Evolutionary conservation across 92 coral and sea anemone genomes (phyloP).

Genomic region (Zoanthus solanderi): DNA sequence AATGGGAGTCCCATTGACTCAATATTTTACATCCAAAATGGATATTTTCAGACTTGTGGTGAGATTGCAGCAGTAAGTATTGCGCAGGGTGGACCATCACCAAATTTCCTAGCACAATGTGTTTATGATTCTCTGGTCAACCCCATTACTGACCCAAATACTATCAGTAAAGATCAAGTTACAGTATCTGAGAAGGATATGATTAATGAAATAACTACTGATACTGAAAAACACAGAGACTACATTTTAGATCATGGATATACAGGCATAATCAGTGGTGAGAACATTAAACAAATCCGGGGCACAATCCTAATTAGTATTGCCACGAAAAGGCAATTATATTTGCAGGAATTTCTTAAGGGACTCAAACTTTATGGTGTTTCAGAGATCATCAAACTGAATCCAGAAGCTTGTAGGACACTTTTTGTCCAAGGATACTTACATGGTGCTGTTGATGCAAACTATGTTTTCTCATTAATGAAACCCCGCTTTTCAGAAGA

Average conservation of each 20-base stretch:
- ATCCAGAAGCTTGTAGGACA: slow-evolving; percentile 56
- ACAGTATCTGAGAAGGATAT: slow-evolving; percentile 26
- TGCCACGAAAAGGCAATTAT: slow-evolving; percentile 28
- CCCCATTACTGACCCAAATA: slow-evolving; percentile 21
- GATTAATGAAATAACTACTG: slow-evolving; percentile 19
- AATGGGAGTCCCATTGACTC: slow-evolving; percentile 49
- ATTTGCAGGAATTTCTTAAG: slow-evolving; percentile 54
- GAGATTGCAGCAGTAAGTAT: slow-evolving; percentile 44
- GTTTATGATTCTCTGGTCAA: slow-evolving; percentile 31
- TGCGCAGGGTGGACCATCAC: slow-evolving; percentile 47
- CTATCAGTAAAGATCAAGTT: slow-evolving; percentile 6
- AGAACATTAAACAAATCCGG: slow-evolving; percentile 11
- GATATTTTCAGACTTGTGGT: slow-evolving; percentile 47
- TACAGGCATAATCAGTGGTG: slow-evolving; percentile 38
- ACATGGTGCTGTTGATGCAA: slow-evolving; percentile 61
- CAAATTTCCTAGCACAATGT: neutral
- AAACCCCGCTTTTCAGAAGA: slow-evolving; percentile 56
- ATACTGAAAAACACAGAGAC: slow-evolving; percentile 20
- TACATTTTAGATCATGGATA: slow-evolving; percentile 42
- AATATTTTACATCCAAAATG: slow-evolving; percentile 33
- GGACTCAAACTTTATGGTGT: slow-evolving; percentile 61
- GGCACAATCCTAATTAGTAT: slow-evolving; percentile 33
- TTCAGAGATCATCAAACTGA: slow-evolving; percentile 47
- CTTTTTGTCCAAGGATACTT: slow-evolving; percentile 49
- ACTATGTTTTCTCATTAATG: slow-evolving; percentile 62